Conservation (phyloP, 2,888 invertebrate species). For the Melinaea menophilus region DNA sequence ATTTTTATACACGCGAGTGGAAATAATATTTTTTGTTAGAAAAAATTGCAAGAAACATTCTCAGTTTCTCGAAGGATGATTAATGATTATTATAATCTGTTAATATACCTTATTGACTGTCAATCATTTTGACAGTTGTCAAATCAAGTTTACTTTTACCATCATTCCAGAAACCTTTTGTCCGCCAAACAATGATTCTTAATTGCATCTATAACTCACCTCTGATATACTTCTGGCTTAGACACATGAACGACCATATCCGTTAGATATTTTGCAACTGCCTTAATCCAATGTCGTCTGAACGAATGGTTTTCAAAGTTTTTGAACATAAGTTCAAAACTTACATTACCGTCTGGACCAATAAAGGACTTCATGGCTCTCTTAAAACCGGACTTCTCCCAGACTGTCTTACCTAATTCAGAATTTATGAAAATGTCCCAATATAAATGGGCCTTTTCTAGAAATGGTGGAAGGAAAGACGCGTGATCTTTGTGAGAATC, state of each 20-base stretch:
- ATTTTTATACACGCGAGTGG: no score
- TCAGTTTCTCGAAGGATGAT: no score
- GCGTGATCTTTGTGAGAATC: constrained; percentile 84
- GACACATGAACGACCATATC: constrained; percentile 85
- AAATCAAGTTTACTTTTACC: no score
- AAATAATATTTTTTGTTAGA: no score
- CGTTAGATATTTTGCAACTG: constrained; percentile 85
- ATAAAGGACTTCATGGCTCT: constrained; percentile 82
- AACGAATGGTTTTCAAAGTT: constrained; percentile 89
- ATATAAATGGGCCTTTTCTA: constrained; percentile 80
- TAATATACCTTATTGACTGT: no score
- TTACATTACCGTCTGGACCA: constrained; percentile 82
- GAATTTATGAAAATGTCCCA: constrained; percentile 89
- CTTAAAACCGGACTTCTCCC: constrained; percentile 85
- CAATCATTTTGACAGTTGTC: no score
- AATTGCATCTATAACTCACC: constrained; percentile 59
- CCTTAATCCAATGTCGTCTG: constrained; percentile 88
- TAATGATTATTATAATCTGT: no score
- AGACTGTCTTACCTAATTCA: constrained; percentile 84
- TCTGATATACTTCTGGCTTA: constrained; percentile 85
- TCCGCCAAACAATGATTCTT: no score
- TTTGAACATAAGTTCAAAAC: constrained; percentile 84
- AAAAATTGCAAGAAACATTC: no score
- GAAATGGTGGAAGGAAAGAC: constrained; percentile 83
- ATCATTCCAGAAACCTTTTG: no score